phyloP scores from a whole-genome alignment of 2,888 invertebrate genomes.

The Troglohyphantes excavatus region DNA sequence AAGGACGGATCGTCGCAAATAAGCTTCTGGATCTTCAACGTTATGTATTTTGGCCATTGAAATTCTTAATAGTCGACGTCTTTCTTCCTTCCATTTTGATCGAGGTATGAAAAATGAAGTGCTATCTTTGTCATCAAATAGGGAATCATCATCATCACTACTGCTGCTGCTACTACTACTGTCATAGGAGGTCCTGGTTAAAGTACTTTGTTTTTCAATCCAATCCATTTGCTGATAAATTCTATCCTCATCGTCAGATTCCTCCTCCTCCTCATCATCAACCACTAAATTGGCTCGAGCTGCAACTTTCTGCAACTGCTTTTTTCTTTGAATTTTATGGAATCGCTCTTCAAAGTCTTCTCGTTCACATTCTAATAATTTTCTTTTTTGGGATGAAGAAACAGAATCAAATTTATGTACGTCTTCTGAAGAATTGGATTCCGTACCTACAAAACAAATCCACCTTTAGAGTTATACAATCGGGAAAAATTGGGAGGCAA shows the following conservation, averaged over 20 bases:
- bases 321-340: constrained; percentile 60
- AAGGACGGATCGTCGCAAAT: constrained; percentile 92
- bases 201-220: constrained; percentile 49
- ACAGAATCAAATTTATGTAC: constrained; percentile 40
- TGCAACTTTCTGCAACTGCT: constrained; percentile 41
- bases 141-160: constrained; percentile 56
- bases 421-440: constrained; percentile 12
- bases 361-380: constrained; percentile 62
- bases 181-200: constrained; percentile 22
- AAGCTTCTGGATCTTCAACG: constrained; percentile 94
- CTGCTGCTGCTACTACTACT: constrained; percentile 15
- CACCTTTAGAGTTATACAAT: background rate
- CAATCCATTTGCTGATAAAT: constrained; percentile 70
- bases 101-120: constrained; percentile 85
- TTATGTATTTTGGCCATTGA: constrained; percentile 93
- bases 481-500: background rate
- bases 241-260: constrained; percentile 51
- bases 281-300: constrained; percentile 54
- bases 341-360: constrained; percentile 69
- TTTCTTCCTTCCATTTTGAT: constrained; percentile 93
- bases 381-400: constrained; percentile 64
- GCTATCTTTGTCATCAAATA: constrained; percentile 24
- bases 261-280: constrained; percentile 43
- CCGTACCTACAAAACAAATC: constrained; percentile 17
- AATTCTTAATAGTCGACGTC: constrained; percentile 93